phyloP scores from a whole-genome alignment of 2,888 invertebrate species.

The Ophion ellenae region DNA sequence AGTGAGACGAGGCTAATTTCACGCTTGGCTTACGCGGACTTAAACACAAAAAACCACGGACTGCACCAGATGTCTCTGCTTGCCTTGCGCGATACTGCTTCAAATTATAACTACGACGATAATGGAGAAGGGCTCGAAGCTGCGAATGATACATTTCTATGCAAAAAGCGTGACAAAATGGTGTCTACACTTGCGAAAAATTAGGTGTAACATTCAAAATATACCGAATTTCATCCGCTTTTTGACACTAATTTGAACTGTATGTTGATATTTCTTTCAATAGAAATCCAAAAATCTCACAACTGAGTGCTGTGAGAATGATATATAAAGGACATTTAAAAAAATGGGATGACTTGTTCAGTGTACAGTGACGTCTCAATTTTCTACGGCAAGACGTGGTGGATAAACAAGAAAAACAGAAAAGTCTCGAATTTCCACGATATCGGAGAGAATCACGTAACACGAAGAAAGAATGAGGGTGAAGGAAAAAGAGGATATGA shows the following conservation, averaged over 20 bases:
- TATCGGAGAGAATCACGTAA: slow-evolving; percentile 4
- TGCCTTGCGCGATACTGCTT: neutral
- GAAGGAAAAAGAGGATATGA: neutral
- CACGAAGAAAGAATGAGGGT: slow-evolving; percentile 15
- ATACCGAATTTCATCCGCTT: neutral
- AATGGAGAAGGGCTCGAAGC: neutral
- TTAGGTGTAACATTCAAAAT: neutral
- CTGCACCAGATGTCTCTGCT: slow-evolving; percentile 42
- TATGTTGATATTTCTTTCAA: neutral
- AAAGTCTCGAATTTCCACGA: slow-evolving; percentile 15
- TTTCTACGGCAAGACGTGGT: neutral
- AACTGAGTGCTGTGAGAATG: neutral
- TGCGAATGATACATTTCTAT: neutral
- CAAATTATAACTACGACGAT: slow-evolving; percentile 17
- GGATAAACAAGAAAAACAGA: slow-evolving; percentile 4
- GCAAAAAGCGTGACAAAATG: neutral
- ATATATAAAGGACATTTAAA: neutral
- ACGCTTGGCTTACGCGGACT: slow-evolving; percentile 53
- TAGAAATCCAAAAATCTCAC: neutral
- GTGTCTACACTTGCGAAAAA: neutral
- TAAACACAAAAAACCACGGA: slow-evolving; percentile 28
- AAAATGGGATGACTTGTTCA: neutral
- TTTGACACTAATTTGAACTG: neutral
- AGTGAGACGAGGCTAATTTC: slow-evolving; percentile 58
- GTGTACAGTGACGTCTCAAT: neutral